Base-by-base conservation (phyloP, 2,113 vertebrate genomes). In the Aplodontia rufa region DNA sequence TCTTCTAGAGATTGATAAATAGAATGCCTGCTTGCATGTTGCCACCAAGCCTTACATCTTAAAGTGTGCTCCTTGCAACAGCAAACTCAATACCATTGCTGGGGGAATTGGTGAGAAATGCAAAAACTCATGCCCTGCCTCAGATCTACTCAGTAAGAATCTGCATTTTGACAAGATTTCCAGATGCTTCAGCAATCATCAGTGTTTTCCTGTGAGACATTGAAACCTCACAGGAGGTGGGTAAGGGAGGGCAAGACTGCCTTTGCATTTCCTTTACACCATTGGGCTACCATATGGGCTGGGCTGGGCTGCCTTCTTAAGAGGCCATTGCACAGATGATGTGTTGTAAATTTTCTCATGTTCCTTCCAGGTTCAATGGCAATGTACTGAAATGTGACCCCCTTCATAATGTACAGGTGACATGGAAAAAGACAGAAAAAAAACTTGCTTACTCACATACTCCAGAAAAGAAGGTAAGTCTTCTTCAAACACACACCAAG, bases 1-100 rank as follows among this genome's bases (percentile, higher is more conserved):
- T 72, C 58, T 47, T 26, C 71, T 24, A 42, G 5, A 47, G 7
- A 82, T 35, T 82, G 55, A 86, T 84, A 35, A 75, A 26, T 1
- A 72, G 60, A 86, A 26, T 58, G 32, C 64, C 66, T 22, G 13
- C 17, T 72, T 62, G 5, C 7, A 24, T 1, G 4, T 8, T 42
- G 42, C 37, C 26, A n/a, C 37, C 1, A 8, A 88, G 64, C 20
- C 40, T 85, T 13, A 13, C 26, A 7, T 3, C 14, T 53, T 58
- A 11, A 68, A 9, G 17, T 4, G 82, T 49, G 17, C 51, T 78
- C 26, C 45, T 1, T 60, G 60, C 19, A 87, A 37, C 6, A 2
- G 69, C 19, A 81, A 53, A 6, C 1, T 24, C 0, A 1, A 8
- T 45, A n/a, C 7, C 0, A 12, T 8, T 9, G 37, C 53, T 24